A percentile compares a stretch with the other conserved stretches of the same genome.
These are phyloP conservation scores for Eueremaeus valkanovi DNA, from an alignment of 2,888 invertebrate genomes.

Conservation along the genomic window DNA sequence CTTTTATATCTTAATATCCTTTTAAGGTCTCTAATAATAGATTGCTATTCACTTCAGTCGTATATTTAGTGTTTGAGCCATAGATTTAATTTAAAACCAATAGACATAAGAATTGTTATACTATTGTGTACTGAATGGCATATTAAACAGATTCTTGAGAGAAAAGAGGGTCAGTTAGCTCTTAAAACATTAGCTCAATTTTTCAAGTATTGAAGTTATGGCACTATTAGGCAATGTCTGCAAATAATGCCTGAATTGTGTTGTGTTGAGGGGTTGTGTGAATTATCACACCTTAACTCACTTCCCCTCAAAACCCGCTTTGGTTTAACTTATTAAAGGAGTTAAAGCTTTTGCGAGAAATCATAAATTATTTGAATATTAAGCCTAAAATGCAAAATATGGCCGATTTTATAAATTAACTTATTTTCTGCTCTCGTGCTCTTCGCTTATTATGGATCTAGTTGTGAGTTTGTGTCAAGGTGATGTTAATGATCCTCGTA, in stretches of 20 bases:
- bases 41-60: not conserved
- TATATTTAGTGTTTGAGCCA: not conserved
- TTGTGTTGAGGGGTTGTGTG: not conserved
- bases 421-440: too few relatives aligned
- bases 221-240: slow-evolving; percentile 8
- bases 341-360: slow-evolving; percentile 2
- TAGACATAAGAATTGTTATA: too few relatives aligned
- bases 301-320: not conserved
- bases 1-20: slow-evolving; percentile 17
- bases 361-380: slow-evolving; percentile 18
- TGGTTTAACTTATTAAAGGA: not conserved
- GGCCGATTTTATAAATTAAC: not conserved
- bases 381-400: not conserved
- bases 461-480: too few relatives aligned
- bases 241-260: too few relatives aligned
- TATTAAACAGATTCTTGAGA: not conserved
- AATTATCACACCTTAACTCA: slow-evolving; percentile 10
- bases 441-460: too few relatives aligned
- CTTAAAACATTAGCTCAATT: not conserved
- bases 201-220: not conserved
- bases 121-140: too few relatives aligned
- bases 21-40: not conserved
- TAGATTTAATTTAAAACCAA: too few relatives aligned
- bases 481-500: too few relatives aligned
- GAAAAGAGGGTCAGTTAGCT: slow-evolving; percentile 17